phyloP scores from a whole-genome alignment of 2,797 vertebrate species.

The Scyliorhinus canicula region DNA sequence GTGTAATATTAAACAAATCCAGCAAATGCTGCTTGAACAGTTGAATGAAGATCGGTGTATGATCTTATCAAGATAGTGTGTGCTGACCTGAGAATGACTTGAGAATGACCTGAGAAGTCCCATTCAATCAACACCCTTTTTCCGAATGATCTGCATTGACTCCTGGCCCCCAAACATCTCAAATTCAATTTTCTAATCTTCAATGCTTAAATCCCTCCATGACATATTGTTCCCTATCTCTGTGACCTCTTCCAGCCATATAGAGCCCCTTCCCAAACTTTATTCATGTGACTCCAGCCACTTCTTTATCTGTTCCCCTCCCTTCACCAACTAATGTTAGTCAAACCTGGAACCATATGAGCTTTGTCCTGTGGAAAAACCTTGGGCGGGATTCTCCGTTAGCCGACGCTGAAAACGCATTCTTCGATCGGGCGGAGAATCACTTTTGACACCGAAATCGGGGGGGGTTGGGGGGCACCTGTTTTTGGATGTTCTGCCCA shows the following conservation, averaged over 20 bases:
- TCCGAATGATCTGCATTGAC: background rate
- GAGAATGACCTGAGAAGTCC: background rate
- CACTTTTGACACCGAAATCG: no score
- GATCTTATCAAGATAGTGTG: background rate
- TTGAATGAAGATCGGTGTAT: background rate
- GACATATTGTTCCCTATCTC: background rate
- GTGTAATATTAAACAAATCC: background rate
- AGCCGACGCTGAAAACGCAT: no score
- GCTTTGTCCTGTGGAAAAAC: no score
- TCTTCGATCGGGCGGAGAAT: no score
- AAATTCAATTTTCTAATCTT: background rate
- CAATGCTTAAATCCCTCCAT: background rate
- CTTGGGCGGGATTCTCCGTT: no score
- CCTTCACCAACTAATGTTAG: background rate
- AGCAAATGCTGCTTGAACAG: background rate
- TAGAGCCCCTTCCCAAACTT: no score
- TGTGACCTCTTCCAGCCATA: no score
- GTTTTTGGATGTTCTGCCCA: no score
- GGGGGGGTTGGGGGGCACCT: no score
- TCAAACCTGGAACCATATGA: background rate
- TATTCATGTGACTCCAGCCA: no score
- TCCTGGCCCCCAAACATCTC: background rate
- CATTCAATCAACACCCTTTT: background rate
- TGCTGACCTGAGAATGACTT: background rate
- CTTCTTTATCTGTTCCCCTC: no score